phyloP scores from a whole-genome alignment of 2,113 vertebrate species.

The Chaetodon auriga region DNA sequence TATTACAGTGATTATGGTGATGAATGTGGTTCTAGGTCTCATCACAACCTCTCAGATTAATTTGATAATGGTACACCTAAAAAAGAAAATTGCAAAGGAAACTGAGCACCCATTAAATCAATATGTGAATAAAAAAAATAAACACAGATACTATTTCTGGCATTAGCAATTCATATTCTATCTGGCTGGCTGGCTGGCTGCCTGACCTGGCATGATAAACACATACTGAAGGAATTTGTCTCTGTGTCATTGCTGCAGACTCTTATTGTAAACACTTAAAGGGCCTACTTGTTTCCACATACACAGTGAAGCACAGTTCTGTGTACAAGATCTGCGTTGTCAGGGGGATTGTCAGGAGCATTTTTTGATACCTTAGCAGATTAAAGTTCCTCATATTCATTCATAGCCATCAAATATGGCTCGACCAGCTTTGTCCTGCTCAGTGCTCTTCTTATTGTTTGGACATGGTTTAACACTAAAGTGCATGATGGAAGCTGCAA shows the following conservation, averaged over 20 bases:
- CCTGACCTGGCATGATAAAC: background rate
- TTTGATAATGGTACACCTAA: slow-evolving; percentile 1
- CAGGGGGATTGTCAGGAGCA: no score
- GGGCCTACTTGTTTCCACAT: background rate
- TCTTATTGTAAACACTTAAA: no score
- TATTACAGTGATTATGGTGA: slow-evolving; percentile 27
- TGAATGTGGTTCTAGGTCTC: slow-evolving; percentile 8
- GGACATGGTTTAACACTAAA: background rate
- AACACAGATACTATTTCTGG: background rate
- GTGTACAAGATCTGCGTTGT: background rate
- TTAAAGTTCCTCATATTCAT: background rate
- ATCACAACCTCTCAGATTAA: slow-evolving; percentile 14
- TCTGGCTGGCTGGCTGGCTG: background rate
- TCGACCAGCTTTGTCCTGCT: background rate
- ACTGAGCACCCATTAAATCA: background rate
- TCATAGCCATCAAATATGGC: background rate
- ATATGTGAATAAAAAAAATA: slow-evolving; percentile 3
- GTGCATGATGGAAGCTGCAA: background rate
- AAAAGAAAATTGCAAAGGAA: slow-evolving; percentile 10
- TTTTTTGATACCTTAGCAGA: background rate
- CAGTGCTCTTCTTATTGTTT: background rate
- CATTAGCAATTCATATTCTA: background rate
- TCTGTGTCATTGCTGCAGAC: background rate
- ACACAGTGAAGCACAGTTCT: background rate
- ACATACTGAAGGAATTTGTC: background rate